Evolutionary conservation across 2,113 vertebrate genomes (phyloP).

Genomic region (Connochaetes taurinus): DNA sequence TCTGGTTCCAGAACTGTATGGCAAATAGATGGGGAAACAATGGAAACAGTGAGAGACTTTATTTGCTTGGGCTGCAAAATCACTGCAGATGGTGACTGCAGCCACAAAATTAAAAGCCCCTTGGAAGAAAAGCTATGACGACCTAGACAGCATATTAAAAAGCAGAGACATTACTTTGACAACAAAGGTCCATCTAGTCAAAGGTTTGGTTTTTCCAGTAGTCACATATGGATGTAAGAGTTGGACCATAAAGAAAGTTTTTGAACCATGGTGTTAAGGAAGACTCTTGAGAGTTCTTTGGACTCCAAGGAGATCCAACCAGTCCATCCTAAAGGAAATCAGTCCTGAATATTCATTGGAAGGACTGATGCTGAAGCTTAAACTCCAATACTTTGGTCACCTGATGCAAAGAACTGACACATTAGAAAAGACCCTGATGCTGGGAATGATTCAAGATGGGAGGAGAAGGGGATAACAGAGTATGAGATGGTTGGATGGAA

Average conservation of each 20-base stretch:
- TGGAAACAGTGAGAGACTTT: not conserved
- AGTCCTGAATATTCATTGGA: not conserved
- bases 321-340: not conserved
- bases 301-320: not conserved
- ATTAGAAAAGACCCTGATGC: not conserved
- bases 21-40: not conserved
- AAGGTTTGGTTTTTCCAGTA: not conserved
- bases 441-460: not conserved
- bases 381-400: not conserved
- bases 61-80: not conserved
- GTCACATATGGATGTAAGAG: not conserved
- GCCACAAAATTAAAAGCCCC: not conserved
- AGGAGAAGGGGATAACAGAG: not conserved
- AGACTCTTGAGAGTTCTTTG: not conserved
- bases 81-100: not conserved
- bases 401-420: not conserved
- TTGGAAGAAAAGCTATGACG: not conserved
- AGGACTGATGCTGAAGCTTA: not conserved
- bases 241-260: not conserved
- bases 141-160: not conserved
- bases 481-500: not conserved
- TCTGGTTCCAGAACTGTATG: not conserved
- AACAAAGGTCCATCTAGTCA: not conserved
- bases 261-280: not conserved
- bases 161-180: not conserved